Base-by-base conservation (phyloP, 2,888 invertebrate species). In the Cecidostiba fungosa region DNA sequence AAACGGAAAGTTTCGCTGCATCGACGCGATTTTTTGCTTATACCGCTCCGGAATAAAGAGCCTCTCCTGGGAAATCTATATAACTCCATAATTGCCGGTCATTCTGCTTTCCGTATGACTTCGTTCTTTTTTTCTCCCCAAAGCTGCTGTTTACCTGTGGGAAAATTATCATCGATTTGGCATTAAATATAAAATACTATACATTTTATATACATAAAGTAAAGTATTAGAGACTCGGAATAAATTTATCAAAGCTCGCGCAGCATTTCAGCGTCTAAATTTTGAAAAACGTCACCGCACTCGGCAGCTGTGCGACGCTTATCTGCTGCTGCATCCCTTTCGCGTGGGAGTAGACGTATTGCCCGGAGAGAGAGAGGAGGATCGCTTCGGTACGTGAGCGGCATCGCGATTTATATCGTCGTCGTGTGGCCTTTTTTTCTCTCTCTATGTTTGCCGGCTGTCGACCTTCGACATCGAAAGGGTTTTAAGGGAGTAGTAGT, bases 401-500 rank as follows among this genome's bases (percentile, higher is more conserved):
- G 79, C 69, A 79, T 79, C 79, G 50, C 43, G 62, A 78, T 66
- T 77, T 36, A 26, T 59, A 19, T 32, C 43, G 72, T n/a, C 23
- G 8, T 26, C 26, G 6, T 26, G 8, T 23, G 3, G 10, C 1
- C 39, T 39, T 39, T 39, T 23, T 23, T 72, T n/a, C 19, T 70
- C 19, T 14, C n/a, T 12, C 2, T 26, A 10, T 50, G 47, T 74
- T 54, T 50, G 54, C 32, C 50, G 50, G 74, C 36, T 73, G 43
- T 47, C 73, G 77, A 78, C 69, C 69, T 78, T 47, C 54, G 72
- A 80, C 80, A 80, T 39, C 72, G 80, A 80, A 80, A 80, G 72
- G 72, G 29, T 80, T 72, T 80, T 80, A 80, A 36, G 50, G 6
- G 50, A 39, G 19, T 1, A 26, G n/a, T 26, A 10, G 19, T 14